These are phyloP conservation scores for Emydocephalus ijimae DNA, from an alignment of 2,113 vertebrate species.

Conservation along the genomic window DNA sequence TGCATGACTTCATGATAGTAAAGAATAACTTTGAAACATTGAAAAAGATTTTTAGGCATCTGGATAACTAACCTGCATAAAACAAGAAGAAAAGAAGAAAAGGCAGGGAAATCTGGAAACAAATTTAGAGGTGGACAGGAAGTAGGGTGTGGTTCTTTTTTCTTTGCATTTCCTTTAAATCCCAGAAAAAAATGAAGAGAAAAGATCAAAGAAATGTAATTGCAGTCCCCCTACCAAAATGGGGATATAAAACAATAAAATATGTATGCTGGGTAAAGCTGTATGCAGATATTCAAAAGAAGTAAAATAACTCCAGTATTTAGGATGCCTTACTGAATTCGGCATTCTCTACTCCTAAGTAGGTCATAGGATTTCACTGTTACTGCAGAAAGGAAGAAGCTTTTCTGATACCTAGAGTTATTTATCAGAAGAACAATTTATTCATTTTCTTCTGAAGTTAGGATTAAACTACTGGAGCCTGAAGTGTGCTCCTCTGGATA, in stretches of 20 bases:
- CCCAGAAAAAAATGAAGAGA: slow-evolving; percentile 51
- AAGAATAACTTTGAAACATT: background rate
- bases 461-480: background rate
- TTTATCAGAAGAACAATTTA: background rate
- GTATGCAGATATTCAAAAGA: background rate
- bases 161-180: slow-evolving; percentile 25
- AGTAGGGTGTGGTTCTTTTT: slow-evolving; percentile 47
- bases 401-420: background rate
- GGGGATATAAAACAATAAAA: slow-evolving; percentile 81
- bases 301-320: background rate
- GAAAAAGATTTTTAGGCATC: background rate
- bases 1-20: background rate
- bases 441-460: background rate
- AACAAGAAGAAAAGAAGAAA: slow-evolving; percentile 30
- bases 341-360: background rate
- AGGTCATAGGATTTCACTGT: background rate
- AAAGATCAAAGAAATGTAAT: slow-evolving; percentile 77
- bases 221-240: slow-evolving; percentile 60
- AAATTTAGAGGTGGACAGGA: slow-evolving; percentile 70
- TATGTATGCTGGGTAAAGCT: slow-evolving; percentile 65
- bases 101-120: slow-evolving; percentile 65
- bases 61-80: slow-evolving; percentile 40
- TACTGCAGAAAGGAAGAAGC: background rate
- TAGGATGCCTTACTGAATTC: background rate
- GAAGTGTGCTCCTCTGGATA: background rate